phyloP scores from a whole-genome alignment of 2,888 invertebrate genomes.

The Helobdella robusta region DNA sequence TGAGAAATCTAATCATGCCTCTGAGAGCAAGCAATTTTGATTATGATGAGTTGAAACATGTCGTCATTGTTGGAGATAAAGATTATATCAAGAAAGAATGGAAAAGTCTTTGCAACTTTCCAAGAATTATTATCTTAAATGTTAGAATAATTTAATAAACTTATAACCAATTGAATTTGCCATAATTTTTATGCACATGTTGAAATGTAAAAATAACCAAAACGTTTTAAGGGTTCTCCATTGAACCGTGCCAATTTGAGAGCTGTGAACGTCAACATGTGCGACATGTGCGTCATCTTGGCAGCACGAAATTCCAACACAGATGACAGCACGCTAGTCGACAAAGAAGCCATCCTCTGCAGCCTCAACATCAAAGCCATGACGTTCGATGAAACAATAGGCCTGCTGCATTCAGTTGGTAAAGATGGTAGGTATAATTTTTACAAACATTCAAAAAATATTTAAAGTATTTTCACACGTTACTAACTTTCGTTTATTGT shows the following conservation, averaged over 20 bases:
- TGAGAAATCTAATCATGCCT: slow-evolving; percentile 98
- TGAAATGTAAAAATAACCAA: background rate
- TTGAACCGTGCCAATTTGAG: slow-evolving; percentile 95
- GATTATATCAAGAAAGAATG: slow-evolving; percentile 97
- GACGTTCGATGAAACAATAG: slow-evolving; percentile 67
- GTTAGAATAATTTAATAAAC: slow-evolving; percentile 32
- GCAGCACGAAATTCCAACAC: slow-evolving; percentile 63
- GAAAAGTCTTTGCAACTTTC: slow-evolving; percentile 99
- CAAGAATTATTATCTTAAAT: slow-evolving; percentile 88
- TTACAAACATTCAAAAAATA: too few relatives aligned
- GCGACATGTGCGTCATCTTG: slow-evolving; percentile 99
- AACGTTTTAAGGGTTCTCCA: slow-evolving; percentile 66
- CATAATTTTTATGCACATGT: background rate
- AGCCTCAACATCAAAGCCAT: slow-evolving; percentile 92
- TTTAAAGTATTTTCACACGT: too few relatives aligned
- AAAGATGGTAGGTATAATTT: slow-evolving; percentile 15
- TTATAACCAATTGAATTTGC: background rate
- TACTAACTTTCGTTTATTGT: too few relatives aligned
- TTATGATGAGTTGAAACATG: slow-evolving; percentile 98
- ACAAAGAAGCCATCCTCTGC: slow-evolving; percentile 98
- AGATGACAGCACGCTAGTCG: slow-evolving; percentile 97
- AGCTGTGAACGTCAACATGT: slow-evolving; percentile 97
- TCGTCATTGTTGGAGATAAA: slow-evolving; percentile 96
- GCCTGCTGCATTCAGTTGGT: slow-evolving; percentile 45
- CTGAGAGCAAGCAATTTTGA: slow-evolving; percentile 98